Conservation (phyloP, 2,113 vertebrate species). For the Sander lucioperca region DNA sequence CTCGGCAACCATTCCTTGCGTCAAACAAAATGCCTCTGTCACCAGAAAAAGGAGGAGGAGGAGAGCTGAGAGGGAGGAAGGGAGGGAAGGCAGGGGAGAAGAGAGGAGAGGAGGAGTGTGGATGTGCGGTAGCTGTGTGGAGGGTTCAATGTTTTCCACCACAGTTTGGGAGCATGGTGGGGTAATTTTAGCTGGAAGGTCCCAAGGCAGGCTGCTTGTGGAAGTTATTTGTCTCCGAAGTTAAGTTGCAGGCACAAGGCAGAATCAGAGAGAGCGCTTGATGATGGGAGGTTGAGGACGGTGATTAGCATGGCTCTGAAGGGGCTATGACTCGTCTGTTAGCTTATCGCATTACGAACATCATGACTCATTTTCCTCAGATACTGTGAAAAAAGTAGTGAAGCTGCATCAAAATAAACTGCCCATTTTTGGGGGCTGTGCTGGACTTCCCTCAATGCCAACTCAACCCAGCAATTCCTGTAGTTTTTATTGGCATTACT, state of each 20-base stretch:
- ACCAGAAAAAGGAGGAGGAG: slow-evolving; percentile 82
- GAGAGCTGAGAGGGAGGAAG: slow-evolving; percentile 32
- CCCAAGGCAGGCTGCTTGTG: slow-evolving; percentile 66
- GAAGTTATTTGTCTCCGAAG: slow-evolving; percentile 78
- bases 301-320: slow-evolving; percentile 6
- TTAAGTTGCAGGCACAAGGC: slow-evolving; percentile 70
- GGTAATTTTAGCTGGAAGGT: slow-evolving; percentile 84
- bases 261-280: slow-evolving; percentile 70
- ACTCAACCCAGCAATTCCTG: slow-evolving; percentile 31
- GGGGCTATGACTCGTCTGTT: slow-evolving; percentile 10
- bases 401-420: not conserved
- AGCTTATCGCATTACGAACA: slow-evolving; percentile 20
- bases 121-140: slow-evolving; percentile 68
- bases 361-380: not conserved
- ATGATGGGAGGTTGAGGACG: slow-evolving; percentile 70
- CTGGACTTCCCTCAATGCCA: slow-evolving; percentile 5
- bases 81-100: slow-evolving; percentile 7
- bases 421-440: not conserved
- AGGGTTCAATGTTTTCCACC: slow-evolving; percentile 83
- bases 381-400: not conserved
- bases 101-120: slow-evolving; percentile 58
- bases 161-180: slow-evolving; percentile 65
- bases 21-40: slow-evolving; percentile 89
- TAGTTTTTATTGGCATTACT: slow-evolving; percentile 39
- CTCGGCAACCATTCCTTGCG: slow-evolving; percentile 82